Percentiles rank a stretch among this genome's conserved stretches.
These are phyloP conservation scores for Chymomyza costata DNA, from an alignment of 1,140 invertebrate genomes.

Conservation along the genomic window DNA sequence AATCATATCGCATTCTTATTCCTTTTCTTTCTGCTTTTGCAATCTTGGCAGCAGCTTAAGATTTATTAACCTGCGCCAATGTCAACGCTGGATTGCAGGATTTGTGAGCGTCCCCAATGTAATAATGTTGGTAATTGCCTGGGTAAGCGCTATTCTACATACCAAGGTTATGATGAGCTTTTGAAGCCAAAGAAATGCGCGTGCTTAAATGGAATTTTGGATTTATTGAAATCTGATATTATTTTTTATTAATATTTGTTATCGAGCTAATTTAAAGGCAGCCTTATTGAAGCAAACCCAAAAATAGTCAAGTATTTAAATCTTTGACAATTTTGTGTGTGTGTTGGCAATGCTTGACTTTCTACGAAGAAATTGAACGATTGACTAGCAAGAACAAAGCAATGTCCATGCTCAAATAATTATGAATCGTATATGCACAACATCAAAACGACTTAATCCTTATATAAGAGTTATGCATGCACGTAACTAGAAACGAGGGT, in stretches of 20 bases:
- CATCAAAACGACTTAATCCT: slow-evolving; percentile 71
- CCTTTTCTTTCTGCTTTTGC: slow-evolving; percentile 17
- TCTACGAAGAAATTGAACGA: slow-evolving; percentile 71
- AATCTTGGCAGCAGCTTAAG: slow-evolving; percentile 36
- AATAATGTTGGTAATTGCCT: slow-evolving; percentile 30
- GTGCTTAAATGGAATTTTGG: slow-evolving; percentile 36
- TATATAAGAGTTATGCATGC: slow-evolving; percentile 19
- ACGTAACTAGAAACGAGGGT: too few species aligned
- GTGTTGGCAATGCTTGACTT: slow-evolving; percentile 28
- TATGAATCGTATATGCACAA: slow-evolving; percentile 42
- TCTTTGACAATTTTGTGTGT: slow-evolving; percentile 32
- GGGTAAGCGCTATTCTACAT: not conserved
- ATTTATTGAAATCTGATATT: slow-evolving; percentile 30
- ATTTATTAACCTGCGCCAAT: slow-evolving; percentile 65
- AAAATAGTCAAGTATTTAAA: slow-evolving; percentile 30
- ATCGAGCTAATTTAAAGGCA: slow-evolving; percentile 27
- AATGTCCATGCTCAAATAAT: slow-evolving; percentile 31
- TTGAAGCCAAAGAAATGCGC: slow-evolving; percentile 3
- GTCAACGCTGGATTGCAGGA: slow-evolving; percentile 8
- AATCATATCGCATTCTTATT: slow-evolving; percentile 25
- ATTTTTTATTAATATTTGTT: slow-evolving; percentile 22
- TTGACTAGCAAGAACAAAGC: slow-evolving; percentile 57
- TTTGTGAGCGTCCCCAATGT: slow-evolving; percentile 9
- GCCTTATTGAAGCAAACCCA: slow-evolving; percentile 1
- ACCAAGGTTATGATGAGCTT: too few species aligned